phyloP scores from a whole-genome alignment of 2,113 vertebrate species.

The Pheucticus melanocephalus region DNA sequence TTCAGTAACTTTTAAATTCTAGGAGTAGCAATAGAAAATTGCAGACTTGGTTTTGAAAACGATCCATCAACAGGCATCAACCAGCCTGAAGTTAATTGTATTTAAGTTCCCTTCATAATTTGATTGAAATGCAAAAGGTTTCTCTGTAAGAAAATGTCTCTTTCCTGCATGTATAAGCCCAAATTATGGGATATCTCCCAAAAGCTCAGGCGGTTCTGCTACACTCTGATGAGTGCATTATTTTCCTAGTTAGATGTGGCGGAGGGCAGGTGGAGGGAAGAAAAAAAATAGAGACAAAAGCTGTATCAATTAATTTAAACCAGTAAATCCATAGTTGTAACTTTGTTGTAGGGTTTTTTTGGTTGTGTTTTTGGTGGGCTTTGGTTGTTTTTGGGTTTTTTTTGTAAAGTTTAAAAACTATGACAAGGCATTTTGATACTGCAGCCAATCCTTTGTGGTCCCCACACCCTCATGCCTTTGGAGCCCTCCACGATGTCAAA shows the following conservation, averaged over 20 bases:
- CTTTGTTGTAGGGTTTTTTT: not conserved
- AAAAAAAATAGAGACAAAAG: not conserved
- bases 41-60: not conserved
- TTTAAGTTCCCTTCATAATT: not conserved
- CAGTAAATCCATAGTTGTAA: not conserved
- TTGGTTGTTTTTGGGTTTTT: no score
- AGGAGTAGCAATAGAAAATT: not conserved
- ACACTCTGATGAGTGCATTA: not conserved
- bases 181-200: not conserved
- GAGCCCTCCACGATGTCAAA: not conserved
- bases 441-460: not conserved
- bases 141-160: not conserved
- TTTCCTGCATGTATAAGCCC: not conserved
- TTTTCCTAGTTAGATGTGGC: not conserved
- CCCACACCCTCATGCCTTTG: not conserved
- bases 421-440: not conserved
- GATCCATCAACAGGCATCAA: not conserved
- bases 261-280: not conserved
- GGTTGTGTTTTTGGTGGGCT: fast-evolving
- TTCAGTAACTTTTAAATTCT: not conserved
- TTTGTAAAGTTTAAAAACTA: not conserved
- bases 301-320: not conserved
- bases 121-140: not conserved
- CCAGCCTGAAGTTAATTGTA: not conserved
- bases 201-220: not conserved